Percentiles rank a stretch among this genome's conserved stretches.
These are phyloP conservation scores for Telmatochromis brachygnathus DNA, from an alignment of 2,113 vertebrate genomes.

Conservation along the genomic window DNA sequence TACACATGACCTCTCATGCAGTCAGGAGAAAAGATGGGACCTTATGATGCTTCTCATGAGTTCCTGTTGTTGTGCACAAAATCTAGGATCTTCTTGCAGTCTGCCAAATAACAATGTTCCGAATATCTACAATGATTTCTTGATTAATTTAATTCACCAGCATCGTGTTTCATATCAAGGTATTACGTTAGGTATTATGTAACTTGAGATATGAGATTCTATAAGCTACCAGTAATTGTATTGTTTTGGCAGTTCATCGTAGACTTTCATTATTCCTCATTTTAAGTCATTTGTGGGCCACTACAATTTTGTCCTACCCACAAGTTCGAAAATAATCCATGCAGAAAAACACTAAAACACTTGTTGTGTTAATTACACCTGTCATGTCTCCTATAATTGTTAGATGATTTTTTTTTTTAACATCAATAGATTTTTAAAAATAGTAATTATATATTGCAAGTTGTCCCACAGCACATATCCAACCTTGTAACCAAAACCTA, in stretches of 20 bases:
- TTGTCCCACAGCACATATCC: not conserved
- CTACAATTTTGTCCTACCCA: not conserved
- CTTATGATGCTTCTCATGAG: not conserved
- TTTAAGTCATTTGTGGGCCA: not conserved
- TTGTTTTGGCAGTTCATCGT: not conserved
- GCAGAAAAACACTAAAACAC: not conserved
- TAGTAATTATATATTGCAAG: not conserved
- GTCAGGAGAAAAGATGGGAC: not conserved
- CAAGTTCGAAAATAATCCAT: not conserved
- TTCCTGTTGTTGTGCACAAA: not conserved
- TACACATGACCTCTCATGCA: not conserved
- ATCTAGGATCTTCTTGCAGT: not conserved
- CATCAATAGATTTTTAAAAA: not conserved
- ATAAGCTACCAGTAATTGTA: not conserved
- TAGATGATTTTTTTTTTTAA: not conserved
- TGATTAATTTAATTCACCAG: not conserved
- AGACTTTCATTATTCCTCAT: not conserved
- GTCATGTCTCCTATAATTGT: not conserved
- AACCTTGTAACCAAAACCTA: not conserved
- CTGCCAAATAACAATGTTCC: not conserved
- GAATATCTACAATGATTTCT: not conserved
- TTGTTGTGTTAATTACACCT: not conserved
- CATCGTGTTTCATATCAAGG: not conserved
- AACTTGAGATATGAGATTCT: not conserved
- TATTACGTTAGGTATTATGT: not conserved